Evolutionary conservation across 2,113 vertebrate genomes (phyloP).

Genomic region (Istiophorus platypterus): DNA sequence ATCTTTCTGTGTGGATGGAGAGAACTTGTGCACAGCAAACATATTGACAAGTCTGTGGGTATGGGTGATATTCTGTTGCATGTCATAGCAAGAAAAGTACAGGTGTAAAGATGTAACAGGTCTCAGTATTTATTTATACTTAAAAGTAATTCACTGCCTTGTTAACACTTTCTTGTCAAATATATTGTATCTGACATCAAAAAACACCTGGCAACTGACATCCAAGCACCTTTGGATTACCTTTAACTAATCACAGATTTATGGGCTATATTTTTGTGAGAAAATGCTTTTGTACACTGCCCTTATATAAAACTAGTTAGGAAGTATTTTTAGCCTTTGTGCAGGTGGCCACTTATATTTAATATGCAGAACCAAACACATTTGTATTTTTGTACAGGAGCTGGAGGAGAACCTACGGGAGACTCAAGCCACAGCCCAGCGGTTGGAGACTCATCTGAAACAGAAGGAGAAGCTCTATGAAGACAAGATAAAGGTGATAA

Average conservation of each 20-base stretch:
- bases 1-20: too few relatives aligned
- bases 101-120: neutral
- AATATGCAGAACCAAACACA: neutral
- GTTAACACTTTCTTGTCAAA: neutral
- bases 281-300: neutral
- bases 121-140: neutral
- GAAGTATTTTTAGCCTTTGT: neutral
- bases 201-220: too few relatives aligned
- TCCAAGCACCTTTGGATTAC: neutral
- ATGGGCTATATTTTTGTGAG: neutral
- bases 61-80: neutral
- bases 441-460: constrained; percentile 93
- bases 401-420: constrained; percentile 96
- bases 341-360: neutral
- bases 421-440: constrained; percentile 91
- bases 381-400: constrained; percentile 83
- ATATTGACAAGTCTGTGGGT: neutral
- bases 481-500: constrained; percentile 94
- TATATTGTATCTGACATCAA: neutral
- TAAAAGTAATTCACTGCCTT: neutral
- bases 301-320: neutral
- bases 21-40: neutral
- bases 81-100: neutral
- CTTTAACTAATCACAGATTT: neutral
- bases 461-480: constrained; percentile 97